Evolutionary conservation across 2,797 vertebrate genomes (phyloP).

Genomic region (Myotis planiceps): DNA sequence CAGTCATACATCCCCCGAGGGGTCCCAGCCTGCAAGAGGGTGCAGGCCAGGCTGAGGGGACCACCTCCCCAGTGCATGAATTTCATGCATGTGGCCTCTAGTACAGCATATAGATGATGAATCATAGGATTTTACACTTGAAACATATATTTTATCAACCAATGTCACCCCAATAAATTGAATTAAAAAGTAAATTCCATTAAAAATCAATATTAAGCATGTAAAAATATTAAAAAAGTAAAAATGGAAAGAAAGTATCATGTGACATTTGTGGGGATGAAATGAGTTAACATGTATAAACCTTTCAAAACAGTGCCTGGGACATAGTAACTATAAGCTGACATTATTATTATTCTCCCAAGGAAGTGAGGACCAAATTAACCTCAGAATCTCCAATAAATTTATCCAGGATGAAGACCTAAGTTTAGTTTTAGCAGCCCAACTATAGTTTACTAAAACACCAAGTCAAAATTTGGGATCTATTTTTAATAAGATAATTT

Average conservation of each 20-base stretch:
- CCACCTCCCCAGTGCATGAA: too few relatives aligned
- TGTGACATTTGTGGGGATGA: neutral
- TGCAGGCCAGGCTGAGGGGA: too few relatives aligned
- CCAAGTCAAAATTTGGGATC: neutral
- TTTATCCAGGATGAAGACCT: neutral
- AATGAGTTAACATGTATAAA: neutral
- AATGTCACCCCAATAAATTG: neutral
- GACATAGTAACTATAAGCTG: neutral
- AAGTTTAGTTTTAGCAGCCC: neutral
- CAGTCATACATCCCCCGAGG: too few relatives aligned
- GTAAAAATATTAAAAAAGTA: neutral
- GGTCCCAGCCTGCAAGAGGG: too few relatives aligned
- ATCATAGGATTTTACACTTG: neutral
- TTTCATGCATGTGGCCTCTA: too few relatives aligned
- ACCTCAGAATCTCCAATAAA: neutral
- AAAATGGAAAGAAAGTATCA: neutral
- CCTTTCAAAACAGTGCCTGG: neutral
- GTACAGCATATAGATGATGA: neutral
- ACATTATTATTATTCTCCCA: neutral
- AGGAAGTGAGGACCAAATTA: neutral
- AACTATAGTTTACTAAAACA: constrained; percentile 14
- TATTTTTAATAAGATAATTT: neutral
- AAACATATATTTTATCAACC: neutral
- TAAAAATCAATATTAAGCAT: neutral
- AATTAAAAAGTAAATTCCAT: neutral